Percentiles rank a stretch among this genome's conserved stretches.
Evolutionary conservation across 1,140 invertebrate genomes (phyloP).

Genomic region (Drosophila bocki): DNA sequence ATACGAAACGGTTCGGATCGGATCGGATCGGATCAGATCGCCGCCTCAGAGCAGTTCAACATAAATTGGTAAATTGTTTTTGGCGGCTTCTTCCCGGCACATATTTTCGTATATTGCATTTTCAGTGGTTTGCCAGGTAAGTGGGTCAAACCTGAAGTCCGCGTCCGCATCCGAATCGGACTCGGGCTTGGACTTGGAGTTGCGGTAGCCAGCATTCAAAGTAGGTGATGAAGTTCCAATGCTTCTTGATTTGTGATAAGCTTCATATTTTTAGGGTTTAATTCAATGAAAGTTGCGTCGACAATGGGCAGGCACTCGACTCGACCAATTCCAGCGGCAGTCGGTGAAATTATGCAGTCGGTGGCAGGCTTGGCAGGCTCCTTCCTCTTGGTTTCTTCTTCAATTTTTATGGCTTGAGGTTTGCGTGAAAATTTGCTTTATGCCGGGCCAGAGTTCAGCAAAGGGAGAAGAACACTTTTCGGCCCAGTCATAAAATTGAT

Average conservation of each 20-base stretch:
- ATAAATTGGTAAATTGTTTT: conserved; percentile 85
- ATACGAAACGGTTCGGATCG: conserved; percentile 22
- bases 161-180: not conserved
- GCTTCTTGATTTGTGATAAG: conserved; percentile 84
- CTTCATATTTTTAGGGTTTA: conserved; percentile 84
- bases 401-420: conserved; percentile 20
- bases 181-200: conserved; percentile 8
- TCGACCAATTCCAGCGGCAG: conserved; percentile 47
- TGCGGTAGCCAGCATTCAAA: conserved; percentile 83
- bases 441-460: conserved; percentile 76
- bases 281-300: conserved; percentile 81
- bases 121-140: conserved; percentile 56
- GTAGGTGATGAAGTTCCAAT: conserved; percentile 83
- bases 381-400: conserved; percentile 1
- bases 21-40: conserved; percentile 37
- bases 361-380: conserved; percentile 26
- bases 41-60: conserved; percentile 62
- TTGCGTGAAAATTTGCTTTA: conserved; percentile 71
- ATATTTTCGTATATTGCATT: conserved; percentile 77
- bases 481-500: conserved; percentile 78
- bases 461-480: conserved; percentile 47
- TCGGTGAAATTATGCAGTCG: conserved; percentile 76
- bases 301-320: conserved; percentile 60
- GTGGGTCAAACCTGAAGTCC: conserved; percentile 48
- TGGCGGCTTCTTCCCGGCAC: conserved; percentile 75